Base-by-base conservation (phyloP, 1,140 invertebrate species). In the Drosophila grimshawi region DNA sequence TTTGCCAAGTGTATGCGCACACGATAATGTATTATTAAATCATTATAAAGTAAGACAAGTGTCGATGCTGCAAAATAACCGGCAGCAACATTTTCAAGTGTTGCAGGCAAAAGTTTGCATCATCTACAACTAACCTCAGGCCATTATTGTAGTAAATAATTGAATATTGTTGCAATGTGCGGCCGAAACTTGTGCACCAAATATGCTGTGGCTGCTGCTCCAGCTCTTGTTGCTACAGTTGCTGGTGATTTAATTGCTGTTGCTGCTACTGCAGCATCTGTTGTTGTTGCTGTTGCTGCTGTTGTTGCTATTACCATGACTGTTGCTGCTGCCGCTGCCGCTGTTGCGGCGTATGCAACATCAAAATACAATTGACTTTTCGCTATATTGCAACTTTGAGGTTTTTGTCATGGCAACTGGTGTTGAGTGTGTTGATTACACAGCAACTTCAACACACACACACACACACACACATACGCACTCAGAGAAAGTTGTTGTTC, bases 351-450 rank as follows among this genome's bases (percentile, higher is more conserved):
- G 48, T 32, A 67, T 64, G 49, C 76, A 71, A 74, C 83, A 88
- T 83, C 85, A 83, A 89, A 89, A 88, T 78, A 76, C 83, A 88
- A 89, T 88, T 88, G 85, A 88, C 83, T 89, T 88, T 88, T 85
- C 77, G 75, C 66, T 89, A 83, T 79, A 81, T 72, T 78, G 78
- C 73, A 89, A 88, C 68, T 80, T 89, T 80, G 77, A 83, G 83
- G 68, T 83, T 82, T 59, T 86, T 76, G 67, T 67, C 61, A 39
- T 56, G 57, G 63, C 68, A 78, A 72, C 51, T 55, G 29, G 51
- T 48, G 52, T 57, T 55, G 53, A 55, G 56, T 61, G 77, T 83
- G 81, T 70, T 76, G 66, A 73, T 43, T 43, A 43, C 39, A 43
- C 39, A 43, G 35, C 35, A 37, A 37, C 35, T 37, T 37, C 7